These are phyloP conservation scores for Pandemis cinnamomeana DNA, from an alignment of 2,888 invertebrate species.

Conservation along the genomic window DNA sequence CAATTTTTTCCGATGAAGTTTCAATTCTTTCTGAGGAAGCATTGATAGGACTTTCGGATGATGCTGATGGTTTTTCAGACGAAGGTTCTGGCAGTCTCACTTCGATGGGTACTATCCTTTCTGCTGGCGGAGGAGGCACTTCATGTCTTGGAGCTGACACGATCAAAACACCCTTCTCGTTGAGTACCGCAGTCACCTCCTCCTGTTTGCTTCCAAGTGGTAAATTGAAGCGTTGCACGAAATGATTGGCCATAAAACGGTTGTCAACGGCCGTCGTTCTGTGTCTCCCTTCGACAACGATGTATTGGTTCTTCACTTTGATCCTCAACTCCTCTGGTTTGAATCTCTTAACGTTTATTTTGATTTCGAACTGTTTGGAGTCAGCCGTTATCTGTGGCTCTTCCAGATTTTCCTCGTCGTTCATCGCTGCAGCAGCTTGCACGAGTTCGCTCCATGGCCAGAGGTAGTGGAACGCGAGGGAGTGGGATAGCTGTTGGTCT, in stretches of 20 bases:
- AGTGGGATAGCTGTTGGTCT: conserved; percentile 71
- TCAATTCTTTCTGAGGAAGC: conserved; percentile 45
- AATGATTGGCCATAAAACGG: conserved; percentile 71
- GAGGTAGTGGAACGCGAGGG: conserved; percentile 69
- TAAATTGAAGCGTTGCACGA: conserved; percentile 72
- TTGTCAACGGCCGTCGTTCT: conserved; percentile 62
- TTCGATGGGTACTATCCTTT: conserved; percentile 73
- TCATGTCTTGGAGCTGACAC: conserved; percentile 74
- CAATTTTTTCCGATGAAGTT: conserved; percentile 32
- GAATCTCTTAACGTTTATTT: conserved; percentile 69
- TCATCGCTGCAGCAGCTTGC: conserved; percentile 66
- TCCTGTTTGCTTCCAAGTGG: conserved; percentile 72
- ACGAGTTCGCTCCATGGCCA: conserved; percentile 79
- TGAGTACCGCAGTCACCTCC: conserved; percentile 72
- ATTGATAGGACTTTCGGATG: conserved; percentile 44
- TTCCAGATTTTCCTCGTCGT: conserved; percentile 65
- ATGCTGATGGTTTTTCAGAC: conserved; percentile 49
- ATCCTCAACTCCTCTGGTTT: conserved; percentile 73
- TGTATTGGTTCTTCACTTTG: conserved; percentile 73
- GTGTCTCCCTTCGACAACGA: conserved; percentile 73
- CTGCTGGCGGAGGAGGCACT: conserved; percentile 73
- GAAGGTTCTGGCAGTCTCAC: conserved; percentile 58
- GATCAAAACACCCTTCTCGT: conserved; percentile 66
- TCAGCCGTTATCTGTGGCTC: conserved; percentile 73
- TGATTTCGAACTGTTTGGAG: conserved; percentile 66